Evolutionary conservation across 2,888 invertebrate species (phyloP).

Genomic region (Gortyna flavago): DNA sequence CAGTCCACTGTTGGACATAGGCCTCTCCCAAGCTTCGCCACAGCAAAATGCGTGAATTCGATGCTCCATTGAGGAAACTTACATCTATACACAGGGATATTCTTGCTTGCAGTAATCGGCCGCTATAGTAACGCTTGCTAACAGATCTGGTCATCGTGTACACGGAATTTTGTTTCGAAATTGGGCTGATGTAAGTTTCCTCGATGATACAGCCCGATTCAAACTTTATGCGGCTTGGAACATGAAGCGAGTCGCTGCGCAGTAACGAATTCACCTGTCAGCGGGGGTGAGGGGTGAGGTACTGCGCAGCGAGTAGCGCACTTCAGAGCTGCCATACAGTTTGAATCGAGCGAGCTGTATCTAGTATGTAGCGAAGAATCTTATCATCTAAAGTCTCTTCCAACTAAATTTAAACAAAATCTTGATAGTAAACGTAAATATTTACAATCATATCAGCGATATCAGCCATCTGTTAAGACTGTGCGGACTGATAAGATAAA

Average conservation of each 20-base stretch:
- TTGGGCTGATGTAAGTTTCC: too few relatives aligned
- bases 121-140: too few relatives aligned
- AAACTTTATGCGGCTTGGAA: background rate
- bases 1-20: background rate
- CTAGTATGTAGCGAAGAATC: background rate
- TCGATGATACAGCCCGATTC: background rate
- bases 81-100: too few relatives aligned
- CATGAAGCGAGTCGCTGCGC: background rate
- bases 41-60: background rate
- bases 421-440: slow-evolving; percentile 54
- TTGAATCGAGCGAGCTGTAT: background rate
- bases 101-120: too few relatives aligned
- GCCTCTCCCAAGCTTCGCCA: background rate
- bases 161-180: too few relatives aligned
- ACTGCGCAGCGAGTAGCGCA: background rate
- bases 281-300: background rate
- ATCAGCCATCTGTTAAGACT: slow-evolving; percentile 49
- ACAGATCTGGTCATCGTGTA: too few relatives aligned
- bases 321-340: background rate
- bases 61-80: background rate
- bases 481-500: slow-evolving; percentile 54
- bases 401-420: slow-evolving; percentile 35
- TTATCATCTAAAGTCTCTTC: slow-evolving; percentile 13
- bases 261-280: background rate
- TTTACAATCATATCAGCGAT: slow-evolving; percentile 36